Percentiles rank a stretch among this genome's conserved stretches.
Evolutionary conservation across 2,797 vertebrate species (phyloP).

Genomic region (Sebastes variabilis): DNA sequence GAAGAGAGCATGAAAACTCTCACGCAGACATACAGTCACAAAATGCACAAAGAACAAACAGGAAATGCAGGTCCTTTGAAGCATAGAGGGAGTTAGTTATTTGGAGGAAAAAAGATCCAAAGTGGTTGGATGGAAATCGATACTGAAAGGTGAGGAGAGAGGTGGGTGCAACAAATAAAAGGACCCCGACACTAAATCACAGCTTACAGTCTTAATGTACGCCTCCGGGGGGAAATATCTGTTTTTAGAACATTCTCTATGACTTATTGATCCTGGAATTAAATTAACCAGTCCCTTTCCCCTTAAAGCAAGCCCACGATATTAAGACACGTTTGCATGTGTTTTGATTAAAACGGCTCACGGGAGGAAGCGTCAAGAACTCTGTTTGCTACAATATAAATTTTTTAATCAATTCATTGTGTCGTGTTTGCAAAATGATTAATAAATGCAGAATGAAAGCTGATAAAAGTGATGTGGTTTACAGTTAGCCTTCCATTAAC

Average conservation of each 20-base stretch:
- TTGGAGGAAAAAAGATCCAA: constrained; percentile 6
- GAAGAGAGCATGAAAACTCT: constrained; percentile 1
- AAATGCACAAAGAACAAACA: constrained; percentile 28
- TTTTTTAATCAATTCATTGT: constrained; percentile 41
- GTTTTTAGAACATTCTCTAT: constrained; percentile 69
- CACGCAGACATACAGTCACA: background rate
- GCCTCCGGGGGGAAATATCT: constrained; percentile 71
- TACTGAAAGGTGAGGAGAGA: constrained; percentile 48
- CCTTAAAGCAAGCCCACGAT: constrained; percentile 38
- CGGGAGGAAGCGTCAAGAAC: background rate
- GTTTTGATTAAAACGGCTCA: constrained; percentile 70
- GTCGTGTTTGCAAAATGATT: constrained; percentile 29
- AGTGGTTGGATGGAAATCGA: constrained; percentile 52
- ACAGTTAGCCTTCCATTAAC: background rate
- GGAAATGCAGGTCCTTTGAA: constrained; percentile 31
- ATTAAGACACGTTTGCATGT: constrained; percentile 58
- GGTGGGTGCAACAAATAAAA: constrained; percentile 45
- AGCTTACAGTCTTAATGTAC: constrained; percentile 62
- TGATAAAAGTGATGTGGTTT: background rate
- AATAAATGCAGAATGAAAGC: constrained; percentile 22
- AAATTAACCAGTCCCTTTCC: constrained; percentile 53
- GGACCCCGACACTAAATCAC: constrained; percentile 64
- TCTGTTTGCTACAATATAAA: constrained; percentile 23
- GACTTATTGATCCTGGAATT: constrained; percentile 75
- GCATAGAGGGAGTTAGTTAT: constrained; percentile 36